phyloP scores from a whole-genome alignment of 1,140 invertebrate genomes.

The Temnothorax longispinosus region DNA sequence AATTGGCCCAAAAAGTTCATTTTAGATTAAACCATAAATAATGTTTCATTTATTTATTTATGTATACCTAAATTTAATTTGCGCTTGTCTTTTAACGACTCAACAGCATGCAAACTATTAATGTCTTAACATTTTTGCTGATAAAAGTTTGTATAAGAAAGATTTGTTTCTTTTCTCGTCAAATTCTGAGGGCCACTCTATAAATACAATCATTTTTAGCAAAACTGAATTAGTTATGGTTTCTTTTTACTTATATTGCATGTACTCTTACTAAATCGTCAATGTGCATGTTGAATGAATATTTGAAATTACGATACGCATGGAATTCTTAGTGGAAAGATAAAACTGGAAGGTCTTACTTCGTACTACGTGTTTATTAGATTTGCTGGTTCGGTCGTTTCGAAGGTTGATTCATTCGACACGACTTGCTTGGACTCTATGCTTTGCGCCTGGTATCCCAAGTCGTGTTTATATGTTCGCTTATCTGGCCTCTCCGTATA shows the following conservation, averaged over 20 bases:
- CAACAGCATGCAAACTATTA: background rate
- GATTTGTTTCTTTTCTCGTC: background rate
- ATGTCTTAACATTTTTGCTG: background rate
- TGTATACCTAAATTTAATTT: background rate
- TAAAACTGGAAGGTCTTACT: background rate
- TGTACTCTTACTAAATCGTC: background rate
- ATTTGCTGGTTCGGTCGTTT: background rate
- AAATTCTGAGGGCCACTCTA: background rate
- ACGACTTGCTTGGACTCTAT: conserved; percentile 68
- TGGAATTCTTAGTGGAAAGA: background rate
- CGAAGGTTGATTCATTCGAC: conserved; percentile 1
- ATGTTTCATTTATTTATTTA: background rate
- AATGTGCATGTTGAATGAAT: background rate
- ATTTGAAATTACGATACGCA: background rate
- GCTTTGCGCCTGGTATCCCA: conserved; percentile 65
- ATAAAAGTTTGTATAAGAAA: background rate
- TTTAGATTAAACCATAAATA: background rate
- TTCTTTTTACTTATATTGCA: background rate
- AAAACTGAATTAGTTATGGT: background rate
- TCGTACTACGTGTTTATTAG: background rate
- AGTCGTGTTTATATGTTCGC: conserved; percentile 52
- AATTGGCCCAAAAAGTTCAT: background rate
- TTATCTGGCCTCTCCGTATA: background rate
- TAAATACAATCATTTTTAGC: conserved; percentile 12
- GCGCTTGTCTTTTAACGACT: background rate